Evolutionary conservation across 2,113 vertebrate species (phyloP).

Genomic region (Varanus salvator): DNA sequence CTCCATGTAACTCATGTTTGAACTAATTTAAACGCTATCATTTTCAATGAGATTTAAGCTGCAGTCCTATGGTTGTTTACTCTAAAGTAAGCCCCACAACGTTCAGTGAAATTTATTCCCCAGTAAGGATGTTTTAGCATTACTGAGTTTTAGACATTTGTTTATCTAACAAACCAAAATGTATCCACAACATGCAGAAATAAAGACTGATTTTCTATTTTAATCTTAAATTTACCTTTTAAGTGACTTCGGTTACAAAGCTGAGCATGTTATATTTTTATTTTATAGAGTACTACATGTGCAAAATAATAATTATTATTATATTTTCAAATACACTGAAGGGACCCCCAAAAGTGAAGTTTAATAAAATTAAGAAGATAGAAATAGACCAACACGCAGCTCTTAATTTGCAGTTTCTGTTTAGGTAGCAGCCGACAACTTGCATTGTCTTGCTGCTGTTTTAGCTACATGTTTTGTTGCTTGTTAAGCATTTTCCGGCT

Average conservation of each 20-base stretch:
- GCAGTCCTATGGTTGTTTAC: not conserved
- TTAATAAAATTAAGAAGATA: conserved; percentile 52
- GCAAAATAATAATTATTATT: conserved; percentile 3
- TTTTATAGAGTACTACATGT: conserved; percentile 46
- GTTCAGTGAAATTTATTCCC: not conserved
- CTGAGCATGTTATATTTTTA: conserved; percentile 13
- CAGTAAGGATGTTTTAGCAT: not conserved
- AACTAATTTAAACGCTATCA: not conserved
- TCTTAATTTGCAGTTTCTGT: conserved; percentile 46
- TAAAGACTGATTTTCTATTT: not conserved
- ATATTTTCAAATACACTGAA: conserved; percentile 52
- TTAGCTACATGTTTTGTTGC: conserved; percentile 42
- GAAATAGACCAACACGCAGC: conserved; percentile 53
- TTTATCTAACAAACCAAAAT: not conserved
- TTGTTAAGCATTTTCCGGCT: not conserved
- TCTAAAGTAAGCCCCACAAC: not conserved
- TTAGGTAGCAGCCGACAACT: conserved; percentile 36
- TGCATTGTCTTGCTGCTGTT: conserved; percentile 39
- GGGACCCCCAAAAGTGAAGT: conserved; percentile 42
- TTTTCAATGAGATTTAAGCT: not conserved
- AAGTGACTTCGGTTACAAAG: conserved; percentile 36
- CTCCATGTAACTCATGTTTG: not conserved
- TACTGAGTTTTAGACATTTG: not conserved
- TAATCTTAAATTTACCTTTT: conserved; percentile 5
- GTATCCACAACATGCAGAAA: not conserved